phyloP scores from a whole-genome alignment of 2,888 invertebrate species.

The Sarcophaga subvicina region DNA sequence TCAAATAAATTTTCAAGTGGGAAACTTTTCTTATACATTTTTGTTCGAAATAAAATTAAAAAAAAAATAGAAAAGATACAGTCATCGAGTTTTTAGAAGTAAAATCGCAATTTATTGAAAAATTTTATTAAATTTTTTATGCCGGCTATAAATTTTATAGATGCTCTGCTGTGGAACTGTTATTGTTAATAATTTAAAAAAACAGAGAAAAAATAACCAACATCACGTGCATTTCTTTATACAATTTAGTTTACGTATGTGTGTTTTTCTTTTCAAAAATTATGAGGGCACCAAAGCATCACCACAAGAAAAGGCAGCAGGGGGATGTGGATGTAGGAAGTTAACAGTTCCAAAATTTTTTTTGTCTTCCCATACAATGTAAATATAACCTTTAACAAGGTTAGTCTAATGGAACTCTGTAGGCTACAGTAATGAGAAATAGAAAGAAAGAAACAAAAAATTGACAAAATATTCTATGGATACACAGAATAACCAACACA shows the following conservation, averaged over 20 bases:
- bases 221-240: constrained; percentile 17
- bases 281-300: not conserved
- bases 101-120: too few species aligned
- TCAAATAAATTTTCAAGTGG: too few species aligned
- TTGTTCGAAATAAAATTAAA: too few species aligned
- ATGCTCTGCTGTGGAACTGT: too few species aligned
- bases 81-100: too few species aligned
- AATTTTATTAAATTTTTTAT: too few species aligned
- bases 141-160: too few species aligned
- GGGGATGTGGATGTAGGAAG: not conserved
- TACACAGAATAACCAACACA: not conserved
- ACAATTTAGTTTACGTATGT: not conserved
- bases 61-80: too few species aligned
- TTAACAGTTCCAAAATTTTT: not conserved
- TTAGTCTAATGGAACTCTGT: constrained; percentile 73
- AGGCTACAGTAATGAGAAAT: constrained; percentile 14
- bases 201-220: not conserved
- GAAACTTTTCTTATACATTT: too few species aligned
- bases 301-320: not conserved
- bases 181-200: too few species aligned
- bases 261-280: constrained; percentile 7
- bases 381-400: constrained; percentile 77
- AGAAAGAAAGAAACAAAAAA: constrained; percentile 37
- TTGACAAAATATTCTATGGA: not conserved
- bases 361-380: constrained; percentile 10